Evolutionary conservation across 2,888 invertebrate species (phyloP).

Genomic region (Eurois occulta): DNA sequence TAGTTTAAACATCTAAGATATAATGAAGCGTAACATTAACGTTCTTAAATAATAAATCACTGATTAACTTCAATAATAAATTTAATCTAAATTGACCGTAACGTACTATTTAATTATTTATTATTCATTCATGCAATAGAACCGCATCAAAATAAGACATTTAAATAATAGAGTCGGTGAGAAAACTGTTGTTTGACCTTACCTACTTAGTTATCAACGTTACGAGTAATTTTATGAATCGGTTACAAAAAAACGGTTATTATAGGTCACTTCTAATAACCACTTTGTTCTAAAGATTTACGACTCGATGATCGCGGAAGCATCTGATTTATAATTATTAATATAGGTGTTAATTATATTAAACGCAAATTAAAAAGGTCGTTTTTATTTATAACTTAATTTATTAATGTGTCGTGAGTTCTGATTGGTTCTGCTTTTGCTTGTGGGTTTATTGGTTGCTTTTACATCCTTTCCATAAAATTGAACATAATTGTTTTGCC

Average conservation of each 20-base stretch:
- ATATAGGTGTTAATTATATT: conserved; percentile 46
- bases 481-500: background rate
- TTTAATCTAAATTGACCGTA: conserved; percentile 32
- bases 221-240: conserved; percentile 24
- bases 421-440: conserved; percentile 11
- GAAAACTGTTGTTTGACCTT: conserved; percentile 65
- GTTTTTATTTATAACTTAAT: conserved; percentile 42
- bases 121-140: conserved; percentile 64
- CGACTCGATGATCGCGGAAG: conserved; percentile 42
- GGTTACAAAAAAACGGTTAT: conserved; percentile 32
- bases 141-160: conserved; percentile 63
- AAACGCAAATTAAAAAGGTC: conserved; percentile 30
- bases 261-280: conserved; percentile 34
- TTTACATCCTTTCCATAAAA: conserved; percentile 12
- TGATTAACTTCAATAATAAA: conserved; percentile 27
- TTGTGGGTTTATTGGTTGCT: background rate
- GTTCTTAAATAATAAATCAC: conserved; percentile 35
- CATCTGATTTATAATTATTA: conserved; percentile 20
- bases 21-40: conserved; percentile 17
- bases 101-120: conserved; percentile 42
- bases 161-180: conserved; percentile 53
- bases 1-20: background rate
- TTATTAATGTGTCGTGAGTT: background rate
- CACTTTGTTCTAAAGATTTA: conserved; percentile 40
- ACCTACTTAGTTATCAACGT: conserved; percentile 45